Conservation (phyloP, 2,113 vertebrate genomes). For the Probosciger aterrimus region DNA sequence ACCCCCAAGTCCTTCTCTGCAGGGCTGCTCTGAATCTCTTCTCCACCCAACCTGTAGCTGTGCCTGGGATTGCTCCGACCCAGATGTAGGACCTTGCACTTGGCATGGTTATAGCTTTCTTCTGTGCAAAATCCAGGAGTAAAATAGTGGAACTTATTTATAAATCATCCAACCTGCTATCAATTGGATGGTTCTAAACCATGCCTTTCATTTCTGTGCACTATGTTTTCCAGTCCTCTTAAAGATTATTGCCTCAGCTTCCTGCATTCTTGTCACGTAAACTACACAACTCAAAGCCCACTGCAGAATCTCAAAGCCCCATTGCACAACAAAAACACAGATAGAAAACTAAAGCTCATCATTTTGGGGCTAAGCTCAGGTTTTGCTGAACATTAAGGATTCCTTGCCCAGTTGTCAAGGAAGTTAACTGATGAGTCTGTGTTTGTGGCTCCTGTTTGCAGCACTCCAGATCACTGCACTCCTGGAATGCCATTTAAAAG, state of each 20-base stretch:
- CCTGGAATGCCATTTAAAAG: not conserved
- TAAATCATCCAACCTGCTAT: not conserved
- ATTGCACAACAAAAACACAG: not conserved
- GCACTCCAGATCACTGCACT: not conserved
- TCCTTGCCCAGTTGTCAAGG: fast-evolving
- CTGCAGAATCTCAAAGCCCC: not conserved
- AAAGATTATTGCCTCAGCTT: not conserved
- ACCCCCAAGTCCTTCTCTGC: no score
- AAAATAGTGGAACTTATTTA: not conserved
- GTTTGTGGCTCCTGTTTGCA: not conserved
- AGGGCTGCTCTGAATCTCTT: no score
- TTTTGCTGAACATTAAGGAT: not conserved
- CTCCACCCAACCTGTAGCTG: no score
- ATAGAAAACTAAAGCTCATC: not conserved
- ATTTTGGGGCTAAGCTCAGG: not conserved
- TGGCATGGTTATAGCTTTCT: not conserved
- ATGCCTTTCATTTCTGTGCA: not conserved
- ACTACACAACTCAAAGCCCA: not conserved
- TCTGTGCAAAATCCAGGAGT: not conserved
- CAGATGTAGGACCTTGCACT: no score
- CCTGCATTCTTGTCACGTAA: not conserved
- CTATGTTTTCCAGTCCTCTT: not conserved
- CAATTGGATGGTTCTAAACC: not conserved
- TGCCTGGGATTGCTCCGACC: no score
- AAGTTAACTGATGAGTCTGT: not conserved